These are phyloP conservation scores for Amblyraja radiata DNA, from an alignment of 2,797 vertebrate genomes.

Conservation along the genomic window DNA sequence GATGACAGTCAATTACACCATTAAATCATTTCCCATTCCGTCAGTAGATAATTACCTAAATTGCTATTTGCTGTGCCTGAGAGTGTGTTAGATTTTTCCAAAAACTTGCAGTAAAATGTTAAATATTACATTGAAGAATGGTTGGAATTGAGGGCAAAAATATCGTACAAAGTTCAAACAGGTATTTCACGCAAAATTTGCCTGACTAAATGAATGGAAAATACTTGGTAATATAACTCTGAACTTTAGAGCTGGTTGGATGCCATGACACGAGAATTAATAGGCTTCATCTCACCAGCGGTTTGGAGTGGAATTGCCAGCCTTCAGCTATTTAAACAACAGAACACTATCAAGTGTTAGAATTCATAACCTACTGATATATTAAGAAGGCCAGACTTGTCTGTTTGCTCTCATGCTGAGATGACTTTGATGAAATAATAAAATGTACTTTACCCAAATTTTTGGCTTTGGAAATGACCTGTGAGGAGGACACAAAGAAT, in stretches of 20 bases:
- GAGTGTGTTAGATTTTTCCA: neutral
- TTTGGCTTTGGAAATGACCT: too few relatives aligned
- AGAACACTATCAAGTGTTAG: too few relatives aligned
- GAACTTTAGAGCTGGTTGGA: neutral
- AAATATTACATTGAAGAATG: neutral
- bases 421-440: too few relatives aligned
- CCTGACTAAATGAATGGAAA: neutral
- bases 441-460: too few relatives aligned
- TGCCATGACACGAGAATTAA: neutral
- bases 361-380: too few relatives aligned
- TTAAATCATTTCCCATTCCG: neutral
- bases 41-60: neutral
- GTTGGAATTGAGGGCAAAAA: neutral
- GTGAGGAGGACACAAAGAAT: too few relatives aligned
- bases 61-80: neutral
- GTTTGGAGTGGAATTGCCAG: neutral
- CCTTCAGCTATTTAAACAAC: too few relatives aligned
- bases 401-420: too few relatives aligned
- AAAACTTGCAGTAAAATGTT: neutral
- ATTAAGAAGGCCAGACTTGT: too few relatives aligned
- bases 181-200: neutral
- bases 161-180: neutral
- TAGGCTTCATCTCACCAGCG: too few relatives aligned
- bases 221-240: neutral
- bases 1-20: neutral